Base-by-base conservation (phyloP, 2,797 vertebrate species). In the Gobio occitaniae region DNA sequence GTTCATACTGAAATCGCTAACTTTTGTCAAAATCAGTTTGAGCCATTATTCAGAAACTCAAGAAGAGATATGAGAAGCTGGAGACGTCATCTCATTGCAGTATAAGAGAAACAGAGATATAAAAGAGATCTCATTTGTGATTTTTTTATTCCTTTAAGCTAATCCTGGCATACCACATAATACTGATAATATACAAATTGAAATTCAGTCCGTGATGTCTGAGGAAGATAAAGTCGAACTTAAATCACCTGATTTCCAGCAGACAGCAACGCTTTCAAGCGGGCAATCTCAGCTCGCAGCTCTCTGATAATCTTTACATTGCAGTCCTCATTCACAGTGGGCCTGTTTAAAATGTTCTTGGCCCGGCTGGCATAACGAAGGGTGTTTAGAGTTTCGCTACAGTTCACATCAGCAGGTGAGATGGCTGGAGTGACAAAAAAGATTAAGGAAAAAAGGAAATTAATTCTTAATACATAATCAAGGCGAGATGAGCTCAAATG, bases 331-430 rank as follows among this genome's bases (percentile, higher is more conserved):
- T 99, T 99, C 96, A 99, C 96, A 77, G 97, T 99, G 61, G 98
- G 98, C 86, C 98, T 98, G 96, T 99, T 99, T 95, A 99, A 97
- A 93, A 99, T 99, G 95, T 99, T 99, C 94, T 99, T 99, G 93
- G 98, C 98, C 87, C 98, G 94, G 95, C 98, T 99, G 90, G 98
- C 98, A 93, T 99, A 99, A 87, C 98, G 97, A 90, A 99, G 96
- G 0, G 97, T 99, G 94, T 97, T 99, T 84, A 99, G 96, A 72
- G 97, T 99, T 96, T 99, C 98, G 76, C 97, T 97, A 3, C 99
- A 99, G 95, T 99, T 99, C 89, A 99, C 95, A 86, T 99, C 97
- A 29, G 98, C 98, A 84, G 98, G 97, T 81, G 97, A 99, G 93
- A 99, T 88, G 87, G 97, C 97, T 99, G 91, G 77, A 65, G 59